These are phyloP conservation scores for Silurus glanis DNA, from an alignment of 2,113 vertebrate genomes.

Conservation along the genomic window DNA sequence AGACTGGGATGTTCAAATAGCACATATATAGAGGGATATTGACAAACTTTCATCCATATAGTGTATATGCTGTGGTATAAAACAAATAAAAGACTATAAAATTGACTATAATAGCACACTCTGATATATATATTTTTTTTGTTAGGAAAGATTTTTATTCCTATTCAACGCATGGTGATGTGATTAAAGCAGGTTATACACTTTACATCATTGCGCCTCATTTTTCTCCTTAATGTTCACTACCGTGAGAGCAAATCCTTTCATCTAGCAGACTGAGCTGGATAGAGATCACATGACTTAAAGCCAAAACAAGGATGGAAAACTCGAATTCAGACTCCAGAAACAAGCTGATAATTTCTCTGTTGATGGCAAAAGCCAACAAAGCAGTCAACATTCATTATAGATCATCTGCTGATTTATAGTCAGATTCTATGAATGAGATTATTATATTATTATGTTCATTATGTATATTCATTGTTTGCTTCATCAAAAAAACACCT, in stretches of 20 bases:
- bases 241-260: not conserved
- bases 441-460: not conserved
- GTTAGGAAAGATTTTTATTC: not conserved
- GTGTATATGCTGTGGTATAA: not conserved
- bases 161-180: not conserved
- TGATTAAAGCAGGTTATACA: not conserved
- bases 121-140: not conserved
- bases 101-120: not conserved
- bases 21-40: too few relatives aligned
- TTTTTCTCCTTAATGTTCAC: not conserved
- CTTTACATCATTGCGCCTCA: not conserved
- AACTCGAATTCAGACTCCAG: not conserved
- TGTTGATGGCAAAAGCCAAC: not conserved
- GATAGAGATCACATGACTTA: not conserved
- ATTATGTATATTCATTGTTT: not conserved
- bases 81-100: not conserved
- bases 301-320: not conserved
- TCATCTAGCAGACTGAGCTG: conserved; percentile 4
- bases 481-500: not conserved
- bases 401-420: not conserved
- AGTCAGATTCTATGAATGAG: not conserved
- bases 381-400: not conserved
- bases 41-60: too few relatives aligned
- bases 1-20: too few relatives aligned
- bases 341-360: not conserved